These are phyloP conservation scores for Poicephalus gulielmi DNA, from an alignment of 2,113 vertebrate species.

Conservation along the genomic window DNA sequence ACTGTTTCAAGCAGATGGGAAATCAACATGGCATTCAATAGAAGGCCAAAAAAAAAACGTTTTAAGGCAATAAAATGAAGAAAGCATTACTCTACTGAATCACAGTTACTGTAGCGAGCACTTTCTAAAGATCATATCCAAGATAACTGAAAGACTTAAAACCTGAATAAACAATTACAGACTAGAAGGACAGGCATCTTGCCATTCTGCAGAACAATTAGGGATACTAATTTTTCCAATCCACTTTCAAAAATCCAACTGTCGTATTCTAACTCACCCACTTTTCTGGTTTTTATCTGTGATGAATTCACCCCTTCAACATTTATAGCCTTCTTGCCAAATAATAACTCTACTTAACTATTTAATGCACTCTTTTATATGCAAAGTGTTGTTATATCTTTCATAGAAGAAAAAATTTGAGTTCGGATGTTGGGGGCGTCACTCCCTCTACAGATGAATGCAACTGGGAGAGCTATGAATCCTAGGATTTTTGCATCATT, in stretches of 20 bases:
- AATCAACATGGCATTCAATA: background rate
- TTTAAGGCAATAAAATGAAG: slow-evolving; percentile 2
- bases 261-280: background rate
- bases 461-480: background rate
- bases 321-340: background rate
- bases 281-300: background rate
- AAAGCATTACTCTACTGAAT: background rate
- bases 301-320: background rate
- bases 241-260: background rate
- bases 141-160: background rate
- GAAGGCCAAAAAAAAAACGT: background rate
- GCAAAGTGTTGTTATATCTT: background rate
- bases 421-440: background rate
- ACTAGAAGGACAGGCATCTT: background rate
- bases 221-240: background rate
- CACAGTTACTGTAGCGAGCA: background rate
- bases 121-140: background rate
- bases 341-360: background rate
- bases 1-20: background rate
- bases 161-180: background rate
- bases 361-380: background rate
- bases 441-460: background rate
- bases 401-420: background rate
- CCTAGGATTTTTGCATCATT: background rate
- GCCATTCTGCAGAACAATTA: background rate